Evolutionary conservation across 2,888 invertebrate genomes (phyloP).

Genomic region (Spatulosminthurus flaviceps): DNA sequence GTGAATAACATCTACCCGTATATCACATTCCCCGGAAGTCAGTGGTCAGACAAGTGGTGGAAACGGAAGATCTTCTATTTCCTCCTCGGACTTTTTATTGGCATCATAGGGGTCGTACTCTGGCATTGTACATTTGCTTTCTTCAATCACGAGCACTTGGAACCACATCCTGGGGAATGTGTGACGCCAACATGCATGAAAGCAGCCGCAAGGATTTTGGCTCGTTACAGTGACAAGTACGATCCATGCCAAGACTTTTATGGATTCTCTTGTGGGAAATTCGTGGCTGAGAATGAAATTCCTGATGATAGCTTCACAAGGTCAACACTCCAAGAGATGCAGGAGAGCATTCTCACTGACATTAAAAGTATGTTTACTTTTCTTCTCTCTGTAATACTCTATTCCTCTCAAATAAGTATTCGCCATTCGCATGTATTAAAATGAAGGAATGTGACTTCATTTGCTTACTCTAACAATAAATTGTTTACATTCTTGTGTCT

Average conservation of each 20-base stretch:
- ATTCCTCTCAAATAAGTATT: too few relatives aligned
- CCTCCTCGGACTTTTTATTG: constrained; percentile 34
- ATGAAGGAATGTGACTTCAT: too few relatives aligned
- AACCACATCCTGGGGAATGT: constrained; percentile 53
- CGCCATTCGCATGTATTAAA: too few relatives aligned
- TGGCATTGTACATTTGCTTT: constrained; percentile 24
- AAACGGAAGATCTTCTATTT: constrained; percentile 21
- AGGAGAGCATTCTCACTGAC: constrained; percentile 66
- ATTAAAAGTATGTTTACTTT: constrained; percentile 65
- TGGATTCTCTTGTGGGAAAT: constrained; percentile 66
- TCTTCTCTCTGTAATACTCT: background rate
- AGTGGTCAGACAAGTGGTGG: background rate
- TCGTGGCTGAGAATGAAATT: constrained; percentile 65
- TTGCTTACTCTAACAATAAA: too few relatives aligned
- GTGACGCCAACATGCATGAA: constrained; percentile 64
- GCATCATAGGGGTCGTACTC: constrained; percentile 22
- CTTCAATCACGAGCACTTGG: constrained; percentile 11
- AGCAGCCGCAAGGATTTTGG: constrained; percentile 65
- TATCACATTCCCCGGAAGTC: constrained; percentile 21
- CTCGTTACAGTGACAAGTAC: constrained; percentile 64
- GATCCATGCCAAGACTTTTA: constrained; percentile 66
- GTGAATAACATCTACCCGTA: constrained; percentile 30
- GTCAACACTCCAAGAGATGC: constrained; percentile 66
- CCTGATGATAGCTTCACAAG: constrained; percentile 66
- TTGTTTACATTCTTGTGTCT: background rate